Conservation (phyloP, 35 echinoderm and acorn worm species). For the Patiria miniata region DNA sequence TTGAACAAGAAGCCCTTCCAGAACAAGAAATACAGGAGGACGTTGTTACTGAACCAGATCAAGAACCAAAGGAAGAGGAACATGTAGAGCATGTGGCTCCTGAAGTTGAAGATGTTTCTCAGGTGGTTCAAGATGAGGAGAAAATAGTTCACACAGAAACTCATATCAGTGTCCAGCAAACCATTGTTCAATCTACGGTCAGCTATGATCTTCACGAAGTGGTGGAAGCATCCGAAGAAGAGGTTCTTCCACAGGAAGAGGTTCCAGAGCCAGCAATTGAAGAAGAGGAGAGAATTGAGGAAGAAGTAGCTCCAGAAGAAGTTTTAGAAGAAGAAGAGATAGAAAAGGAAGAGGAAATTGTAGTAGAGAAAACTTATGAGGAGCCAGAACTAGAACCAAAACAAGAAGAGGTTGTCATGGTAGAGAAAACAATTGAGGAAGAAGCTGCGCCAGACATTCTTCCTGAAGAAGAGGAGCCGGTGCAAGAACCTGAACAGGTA, state of each 20-base stretch:
- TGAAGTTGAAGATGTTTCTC: conserved; percentile 18
- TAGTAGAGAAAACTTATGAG: not conserved
- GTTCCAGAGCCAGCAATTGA: not conserved
- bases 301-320: not conserved
- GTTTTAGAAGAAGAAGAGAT: not conserved
- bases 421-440: not conserved
- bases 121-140: too few species aligned
- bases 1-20: conserved; percentile 19
- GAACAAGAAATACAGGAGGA: conserved; percentile 22
- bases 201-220: not conserved
- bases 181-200: not conserved
- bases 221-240: not conserved
- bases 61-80: not conserved
- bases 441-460: not conserved
- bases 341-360: not conserved
- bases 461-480: conserved; percentile 26
- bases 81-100: not conserved
- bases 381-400: not conserved
- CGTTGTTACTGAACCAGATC: too few species aligned
- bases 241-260: not conserved
- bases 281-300: not conserved
- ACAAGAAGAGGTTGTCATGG: not conserved
- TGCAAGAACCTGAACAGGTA: not conserved
- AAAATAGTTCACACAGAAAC: conserved; percentile 12
- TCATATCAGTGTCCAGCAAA: not conserved